Evolutionary conservation across 2,797 vertebrate genomes (phyloP), one percentile per base, ranked within the genome.

Genomic region (Hippocampus kuda): DNA sequence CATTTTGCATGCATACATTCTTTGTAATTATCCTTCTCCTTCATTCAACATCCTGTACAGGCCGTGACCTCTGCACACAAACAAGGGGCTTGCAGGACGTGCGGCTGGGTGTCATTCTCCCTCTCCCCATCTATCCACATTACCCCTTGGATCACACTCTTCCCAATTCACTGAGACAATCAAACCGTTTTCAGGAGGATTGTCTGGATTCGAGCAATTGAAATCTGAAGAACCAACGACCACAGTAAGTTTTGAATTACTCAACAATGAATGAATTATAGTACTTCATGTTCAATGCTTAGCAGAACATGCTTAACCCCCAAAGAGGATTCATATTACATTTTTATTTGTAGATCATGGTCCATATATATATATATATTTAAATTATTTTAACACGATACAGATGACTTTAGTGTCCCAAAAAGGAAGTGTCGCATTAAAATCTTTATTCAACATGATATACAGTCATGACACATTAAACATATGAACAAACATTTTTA

Each of bases 11-110:
- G 26, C 59, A 61, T 34, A 77, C 72, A 75, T 60, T 71, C 82
- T 86, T 86, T 87, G 85, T 91, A 89, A 91, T 91, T 89, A 86
- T 67, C 69, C 70, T 71, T 77, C 77, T 82, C 76, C 42, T 41
- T 65, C 63, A 48, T 48, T 44, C 63, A 30, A 65, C 42, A 48
- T 65, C 63, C 24, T 27, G n/a, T 1, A 30, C 24, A 65, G 44
- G 46, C 63, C 15, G 24, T 48, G 42, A 27, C 20, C 63, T 26
- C 62, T 10, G n/a, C 24, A 48, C 63, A 46, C 42, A 65, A 48
- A 61, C 59, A 34, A 61, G 59, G 59, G 63, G 22, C 18, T 9
- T 44, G n/a, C n/a, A 46, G 63, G 42, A 48, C 13, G 10, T 48
- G 24, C 44, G 26, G 24, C 63, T 9, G 44, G 22, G 44, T 46